These are phyloP conservation scores for Cheilosia grossa DNA, from an alignment of 2,888 invertebrate genomes.

Conservation along the genomic window DNA sequence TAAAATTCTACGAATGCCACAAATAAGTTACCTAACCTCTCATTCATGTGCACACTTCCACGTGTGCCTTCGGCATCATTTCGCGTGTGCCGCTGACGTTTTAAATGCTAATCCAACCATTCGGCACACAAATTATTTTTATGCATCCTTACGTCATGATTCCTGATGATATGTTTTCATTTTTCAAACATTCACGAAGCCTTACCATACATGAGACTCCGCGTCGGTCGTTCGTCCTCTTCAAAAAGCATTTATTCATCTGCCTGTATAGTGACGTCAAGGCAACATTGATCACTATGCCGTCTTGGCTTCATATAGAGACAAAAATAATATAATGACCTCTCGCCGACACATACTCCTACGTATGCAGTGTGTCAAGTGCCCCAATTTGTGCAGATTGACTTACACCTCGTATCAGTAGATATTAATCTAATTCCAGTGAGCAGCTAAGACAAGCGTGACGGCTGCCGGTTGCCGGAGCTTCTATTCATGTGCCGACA, in stretches of 20 bases:
- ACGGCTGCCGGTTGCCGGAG: background rate
- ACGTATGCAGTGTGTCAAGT: background rate
- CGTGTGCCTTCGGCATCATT: conserved; percentile 19
- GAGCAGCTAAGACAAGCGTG: conserved; percentile 34
- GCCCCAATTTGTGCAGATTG: conserved; percentile 33
- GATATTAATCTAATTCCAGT: conserved; percentile 21
- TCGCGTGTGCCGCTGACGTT: conserved; percentile 27
- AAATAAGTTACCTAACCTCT: background rate
- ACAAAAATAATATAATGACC: background rate
- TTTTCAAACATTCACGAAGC: conserved; percentile 29
- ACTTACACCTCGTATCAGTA: conserved; percentile 46
- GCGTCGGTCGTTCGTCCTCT: conserved; percentile 16
- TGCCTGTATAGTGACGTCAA: conserved; percentile 50
- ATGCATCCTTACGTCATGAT: conserved; percentile 52
- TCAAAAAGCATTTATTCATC: conserved; percentile 9
- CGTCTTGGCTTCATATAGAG: conserved; percentile 28
- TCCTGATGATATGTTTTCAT: conserved; percentile 22
- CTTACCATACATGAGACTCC: background rate
- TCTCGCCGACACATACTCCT: background rate
- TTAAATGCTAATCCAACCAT: conserved; percentile 48
- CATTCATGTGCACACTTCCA: background rate
- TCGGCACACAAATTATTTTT: conserved; percentile 54
- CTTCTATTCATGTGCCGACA: conserved; percentile 39
- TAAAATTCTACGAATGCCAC: conserved; percentile 3
- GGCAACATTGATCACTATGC: conserved; percentile 57